phyloP scores from a whole-genome alignment of 2,797 vertebrate genomes.

The Myiotriccus ornatus region DNA sequence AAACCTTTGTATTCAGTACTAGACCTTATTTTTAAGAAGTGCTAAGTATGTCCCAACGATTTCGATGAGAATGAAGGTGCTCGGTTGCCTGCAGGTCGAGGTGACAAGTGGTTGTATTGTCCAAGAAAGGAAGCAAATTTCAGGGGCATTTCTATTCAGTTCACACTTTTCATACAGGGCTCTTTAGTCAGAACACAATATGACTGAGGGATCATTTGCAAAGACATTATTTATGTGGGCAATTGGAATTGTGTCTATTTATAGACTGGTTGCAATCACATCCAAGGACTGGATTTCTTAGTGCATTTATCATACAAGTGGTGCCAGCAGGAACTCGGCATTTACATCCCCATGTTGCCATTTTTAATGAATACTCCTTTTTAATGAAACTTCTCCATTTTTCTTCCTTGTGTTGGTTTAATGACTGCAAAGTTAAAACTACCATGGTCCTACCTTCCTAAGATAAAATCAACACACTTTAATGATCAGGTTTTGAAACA shows the following conservation, averaged over 20 bases:
- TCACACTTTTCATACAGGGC: not conserved
- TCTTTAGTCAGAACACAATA: not conserved
- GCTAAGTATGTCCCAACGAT: not conserved
- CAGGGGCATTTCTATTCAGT: not conserved
- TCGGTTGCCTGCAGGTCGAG: not conserved
- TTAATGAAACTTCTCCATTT: not conserved
- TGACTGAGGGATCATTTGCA: slow-evolving; percentile 5
- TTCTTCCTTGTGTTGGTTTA: not conserved
- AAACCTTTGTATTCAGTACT: not conserved
- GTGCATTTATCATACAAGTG: accelerated
- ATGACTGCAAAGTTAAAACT: not conserved
- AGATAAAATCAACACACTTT: not conserved
- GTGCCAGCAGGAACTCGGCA: not conserved
- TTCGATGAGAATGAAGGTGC: not conserved
- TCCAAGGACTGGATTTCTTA: not conserved
- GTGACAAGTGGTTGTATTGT: not conserved
- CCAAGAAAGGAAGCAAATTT: slow-evolving; percentile 1
- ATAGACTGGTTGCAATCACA: not conserved
- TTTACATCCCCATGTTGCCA: not conserved
- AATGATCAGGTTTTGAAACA: not conserved
- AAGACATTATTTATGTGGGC: slow-evolving; percentile 6
- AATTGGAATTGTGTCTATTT: slow-evolving; percentile 20
- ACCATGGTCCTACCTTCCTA: not conserved
- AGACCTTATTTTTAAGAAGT: not conserved
- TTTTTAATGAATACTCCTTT: slow-evolving; percentile 1